phyloP scores from a whole-genome alignment of 2,797 vertebrate species.

The Mormyrus proboscirostris region DNA sequence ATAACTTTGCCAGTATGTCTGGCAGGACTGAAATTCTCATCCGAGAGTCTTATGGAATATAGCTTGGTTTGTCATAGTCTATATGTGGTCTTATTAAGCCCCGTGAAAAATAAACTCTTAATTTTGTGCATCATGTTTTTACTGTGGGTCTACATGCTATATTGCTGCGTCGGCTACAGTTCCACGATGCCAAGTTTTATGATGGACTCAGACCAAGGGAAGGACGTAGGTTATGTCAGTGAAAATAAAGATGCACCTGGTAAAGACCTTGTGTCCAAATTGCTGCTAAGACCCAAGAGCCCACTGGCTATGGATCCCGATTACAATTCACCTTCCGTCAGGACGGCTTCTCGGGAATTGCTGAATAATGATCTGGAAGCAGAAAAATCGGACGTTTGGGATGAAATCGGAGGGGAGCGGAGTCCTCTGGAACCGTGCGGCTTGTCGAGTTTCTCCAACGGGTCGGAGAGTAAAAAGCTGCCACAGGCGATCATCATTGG shows the following conservation, averaged over 20 bases:
- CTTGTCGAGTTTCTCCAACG: constrained; percentile 69
- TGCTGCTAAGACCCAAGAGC: constrained; percentile 22
- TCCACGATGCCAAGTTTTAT: constrained; percentile 62
- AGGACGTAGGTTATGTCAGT: constrained; percentile 43
- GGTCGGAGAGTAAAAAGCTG: constrained; percentile 73
- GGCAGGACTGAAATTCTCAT: constrained; percentile 50
- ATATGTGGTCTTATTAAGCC: constrained; percentile 70
- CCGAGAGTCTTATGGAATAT: constrained; percentile 81
- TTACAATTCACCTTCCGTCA: constrained; percentile 40
- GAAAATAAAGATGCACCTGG: constrained; percentile 23
- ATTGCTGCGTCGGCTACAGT: constrained; percentile 81
- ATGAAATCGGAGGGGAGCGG: constrained; percentile 51
- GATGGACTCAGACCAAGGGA: constrained; percentile 41
- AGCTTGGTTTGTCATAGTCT: constrained; percentile 68
- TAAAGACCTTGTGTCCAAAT: constrained; percentile 8
- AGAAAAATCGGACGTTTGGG: constrained; percentile 61
- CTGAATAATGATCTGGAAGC: constrained; percentile 59
- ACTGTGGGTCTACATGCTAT: constrained; percentile 86
- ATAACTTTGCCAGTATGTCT: constrained; percentile 56
- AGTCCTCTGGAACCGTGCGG: constrained; percentile 53
- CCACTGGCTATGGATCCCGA: constrained; percentile 38
- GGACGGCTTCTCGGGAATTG: constrained; percentile 57
- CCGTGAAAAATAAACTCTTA: constrained; percentile 80
- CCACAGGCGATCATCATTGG: constrained; percentile 86
- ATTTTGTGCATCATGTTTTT: constrained; percentile 84